Base-by-base conservation (phyloP, 2,888 invertebrate species). In the Eudasyphora cyanicolor region DNA sequence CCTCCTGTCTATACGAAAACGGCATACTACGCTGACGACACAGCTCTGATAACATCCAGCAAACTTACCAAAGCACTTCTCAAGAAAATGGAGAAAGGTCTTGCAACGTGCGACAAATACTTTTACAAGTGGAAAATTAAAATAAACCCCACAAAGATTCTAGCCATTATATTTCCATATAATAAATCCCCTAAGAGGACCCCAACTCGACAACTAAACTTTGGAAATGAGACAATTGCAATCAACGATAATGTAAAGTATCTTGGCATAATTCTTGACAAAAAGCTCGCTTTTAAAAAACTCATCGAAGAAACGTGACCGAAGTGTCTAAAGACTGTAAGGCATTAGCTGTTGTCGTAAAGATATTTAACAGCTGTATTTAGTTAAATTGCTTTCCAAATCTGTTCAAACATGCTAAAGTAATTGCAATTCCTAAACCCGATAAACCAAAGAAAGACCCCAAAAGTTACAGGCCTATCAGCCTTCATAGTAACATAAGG, bases 21-120 rank as follows among this genome's bases (percentile, higher is more conserved):
- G 17, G 62, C 64, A 32, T 76, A 76, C 21, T 81, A 76, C 49
- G 73, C 76, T 19, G 76, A 81, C 14, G 81, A 81, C n/a, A 81
- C 76, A 24, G 76, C 76, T 24, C 12, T 69, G n/a, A 62, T 62
- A 12, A 54, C 54, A 7, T 45, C 75, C 10, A 45, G 62, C 10
- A 67, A 54, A 54, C 67, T 67, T 35, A 76, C 67, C 6, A 54
- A 24, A 14, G 64, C 75, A 29, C 29, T 76, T n/a, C 21, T 21
- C n/a, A 76, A 64, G 49, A 76, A 64, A 51, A 76, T 76, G 75
- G 45, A 35, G 49, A 77, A 62, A 62, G 45, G 70, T 32, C 12
- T 77, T 7, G 24, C 8, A 19, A 76, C 12, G 27, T 76, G 69
- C n/a, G n/a, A n/a, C 3, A 64, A 64, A 51, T 38, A 71, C 60